phyloP scores from a whole-genome alignment of 2,113 vertebrate species.

The Scalopus aquaticus region DNA sequence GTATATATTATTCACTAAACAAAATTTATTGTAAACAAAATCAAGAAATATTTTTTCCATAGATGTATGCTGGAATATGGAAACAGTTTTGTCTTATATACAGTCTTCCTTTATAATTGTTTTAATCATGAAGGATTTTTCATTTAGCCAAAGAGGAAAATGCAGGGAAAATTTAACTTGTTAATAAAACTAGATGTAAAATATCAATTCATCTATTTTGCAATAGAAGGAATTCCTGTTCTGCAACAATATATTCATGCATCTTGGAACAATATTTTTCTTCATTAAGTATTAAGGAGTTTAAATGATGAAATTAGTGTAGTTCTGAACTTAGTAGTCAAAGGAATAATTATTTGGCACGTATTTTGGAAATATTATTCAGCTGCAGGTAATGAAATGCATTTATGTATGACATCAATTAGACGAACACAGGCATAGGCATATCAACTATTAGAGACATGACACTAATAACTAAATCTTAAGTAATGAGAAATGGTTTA shows the following conservation, averaged over 20 bases:
- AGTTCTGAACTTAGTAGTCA: constrained; percentile 49
- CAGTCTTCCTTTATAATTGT: not conserved
- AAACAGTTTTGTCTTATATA: not conserved
- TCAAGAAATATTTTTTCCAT: not conserved
- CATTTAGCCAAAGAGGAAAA: not conserved
- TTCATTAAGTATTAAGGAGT: constrained; percentile 10
- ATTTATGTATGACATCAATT: not conserved
- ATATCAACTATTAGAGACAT: not conserved
- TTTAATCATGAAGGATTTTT: not conserved
- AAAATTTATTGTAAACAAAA: constrained; percentile 26
- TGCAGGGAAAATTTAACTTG: not conserved
- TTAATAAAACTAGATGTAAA: not conserved
- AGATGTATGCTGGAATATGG: not conserved
- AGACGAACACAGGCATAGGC: constrained; percentile 38
- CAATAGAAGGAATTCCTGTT: not conserved
- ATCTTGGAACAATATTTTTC: constrained; percentile 30
- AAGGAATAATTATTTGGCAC: constrained; percentile 18
- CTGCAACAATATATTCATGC: not conserved
- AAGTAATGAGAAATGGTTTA: not conserved
- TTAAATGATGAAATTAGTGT: constrained; percentile 11
- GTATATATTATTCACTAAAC: not conserved
- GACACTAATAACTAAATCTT: not conserved
- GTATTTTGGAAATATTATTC: constrained; percentile 36
- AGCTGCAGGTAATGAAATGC: not conserved
- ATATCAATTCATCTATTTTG: not conserved